Percentiles rank a stretch among this genome's conserved stretches.
These are phyloP conservation scores for Plecotus auritus DNA, from an alignment of 2,113 vertebrate genomes.

Conservation along the genomic window DNA sequence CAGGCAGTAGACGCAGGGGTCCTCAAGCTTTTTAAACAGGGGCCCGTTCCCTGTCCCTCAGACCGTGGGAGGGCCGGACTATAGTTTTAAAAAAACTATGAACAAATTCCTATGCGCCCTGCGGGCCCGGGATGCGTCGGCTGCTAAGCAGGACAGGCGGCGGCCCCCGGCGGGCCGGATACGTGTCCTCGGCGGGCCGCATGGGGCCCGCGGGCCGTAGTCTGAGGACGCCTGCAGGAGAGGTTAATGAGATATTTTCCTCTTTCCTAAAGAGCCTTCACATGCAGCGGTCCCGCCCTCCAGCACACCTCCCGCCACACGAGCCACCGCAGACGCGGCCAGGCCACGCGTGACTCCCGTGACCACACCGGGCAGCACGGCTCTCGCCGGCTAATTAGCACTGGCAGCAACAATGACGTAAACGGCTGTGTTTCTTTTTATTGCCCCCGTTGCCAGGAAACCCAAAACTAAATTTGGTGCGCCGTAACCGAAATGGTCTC, in stretches of 20 bases:
- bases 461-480: background rate
- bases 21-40: too few relatives aligned
- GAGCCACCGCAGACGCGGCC: background rate
- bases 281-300: background rate
- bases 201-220: too few relatives aligned
- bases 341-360: accelerated
- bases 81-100: too few relatives aligned
- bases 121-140: too few relatives aligned
- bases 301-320: accelerated
- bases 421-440: background rate
- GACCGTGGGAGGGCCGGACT: too few relatives aligned
- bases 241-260: background rate
- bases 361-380: background rate
- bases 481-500: background rate
- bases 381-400: background rate
- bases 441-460: slow-evolving; percentile 40
- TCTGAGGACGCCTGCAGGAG: too few relatives aligned
- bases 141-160: too few relatives aligned
- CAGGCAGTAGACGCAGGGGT: too few relatives aligned
- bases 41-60: too few relatives aligned
- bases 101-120: too few relatives aligned
- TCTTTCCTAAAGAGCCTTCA: background rate
- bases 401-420: background rate
- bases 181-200: too few relatives aligned
- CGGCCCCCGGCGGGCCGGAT: too few relatives aligned